A percentile compares a stretch with the other conserved stretches of the same genome.
Conservation (phyloP, 2,797 vertebrate genomes). For the Mormyrops attenuatus region DNA sequence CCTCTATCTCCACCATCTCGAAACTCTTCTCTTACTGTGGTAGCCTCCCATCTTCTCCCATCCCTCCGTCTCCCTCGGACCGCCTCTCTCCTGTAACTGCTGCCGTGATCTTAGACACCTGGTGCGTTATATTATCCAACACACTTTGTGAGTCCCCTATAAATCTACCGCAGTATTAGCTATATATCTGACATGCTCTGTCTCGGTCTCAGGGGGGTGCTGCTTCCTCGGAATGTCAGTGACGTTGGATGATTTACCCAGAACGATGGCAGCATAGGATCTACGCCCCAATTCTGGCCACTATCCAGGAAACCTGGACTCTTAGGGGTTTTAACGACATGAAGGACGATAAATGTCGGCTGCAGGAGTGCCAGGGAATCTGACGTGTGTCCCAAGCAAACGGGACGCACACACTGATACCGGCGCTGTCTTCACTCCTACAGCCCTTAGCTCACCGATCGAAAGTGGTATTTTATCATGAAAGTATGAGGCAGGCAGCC, state of each 20-base stretch:
- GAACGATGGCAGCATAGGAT: background rate
- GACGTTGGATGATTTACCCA: background rate
- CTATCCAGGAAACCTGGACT: background rate
- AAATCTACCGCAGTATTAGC: conserved; percentile 21
- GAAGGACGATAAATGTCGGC: background rate
- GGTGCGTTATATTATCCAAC: conserved; percentile 11
- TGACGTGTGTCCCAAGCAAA: background rate
- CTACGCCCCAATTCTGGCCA: background rate
- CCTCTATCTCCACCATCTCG: background rate
- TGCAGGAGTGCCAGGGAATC: background rate
- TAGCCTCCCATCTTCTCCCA: background rate
- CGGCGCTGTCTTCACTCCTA: background rate
- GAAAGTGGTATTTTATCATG: background rate
- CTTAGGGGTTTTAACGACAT: background rate
- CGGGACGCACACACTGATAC: background rate
- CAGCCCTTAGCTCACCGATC: background rate
- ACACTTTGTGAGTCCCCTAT: conserved; percentile 13
- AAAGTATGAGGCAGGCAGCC: background rate
- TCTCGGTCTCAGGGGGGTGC: conserved; percentile 13
- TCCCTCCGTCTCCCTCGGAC: background rate
- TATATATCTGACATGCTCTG: conserved; percentile 14
- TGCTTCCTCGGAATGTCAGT: background rate
- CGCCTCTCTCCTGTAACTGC: background rate
- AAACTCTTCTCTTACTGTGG: background rate
- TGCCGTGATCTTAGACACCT: background rate